Evolutionary conservation across 23 tunicate species (phyloP), one percentile per base, ranked within the genome.

Genomic region (Styela plicata): DNA sequence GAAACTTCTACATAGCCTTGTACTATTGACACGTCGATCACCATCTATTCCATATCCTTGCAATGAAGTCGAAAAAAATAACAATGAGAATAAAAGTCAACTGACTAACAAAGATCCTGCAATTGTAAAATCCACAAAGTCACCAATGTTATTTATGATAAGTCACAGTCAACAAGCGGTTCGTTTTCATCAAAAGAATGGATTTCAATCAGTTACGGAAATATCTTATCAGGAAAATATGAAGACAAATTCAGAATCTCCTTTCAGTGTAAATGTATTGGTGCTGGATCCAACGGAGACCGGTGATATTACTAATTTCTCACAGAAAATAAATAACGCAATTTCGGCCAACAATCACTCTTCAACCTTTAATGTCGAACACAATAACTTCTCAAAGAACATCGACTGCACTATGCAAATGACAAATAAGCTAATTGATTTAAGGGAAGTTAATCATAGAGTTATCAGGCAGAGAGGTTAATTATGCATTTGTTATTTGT

Each of bases 81-180:
- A 44, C 57, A 44, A 7, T 13, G 13, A 7, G 13, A 13, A 5
- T 5, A 13, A 44, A 44, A 44, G 57, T 13, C 10, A 44, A 44
- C n/a, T n/a, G n/a, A n/a, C n/a, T n/a, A 44, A 44, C 13, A 44
- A 7, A 5, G 57, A 44, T 5, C 7, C 13, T 13, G 10, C 7
- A 44, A 5, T 44, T 5, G 13, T 5, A 44, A 71, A 71, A 34
- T 71, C 77, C 3, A 16, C 77, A 71, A 30, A 31, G 34, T 70
- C 86, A 34, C 96, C 89, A 31, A 74, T 83, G 3, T 85, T 91
- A 63, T 84, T 91, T 2, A 90, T 87, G 34, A 34, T 91, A 57
- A 86, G 96, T 63, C 96, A 91, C 81, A 85, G 96, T 64, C 83
- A 82, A 30, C 61, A 87, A 7, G 82, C 96, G 0, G 87, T 88